Evolutionary conservation across 2,797 vertebrate genomes (phyloP).

Genomic region (Heliangelus exortis): DNA sequence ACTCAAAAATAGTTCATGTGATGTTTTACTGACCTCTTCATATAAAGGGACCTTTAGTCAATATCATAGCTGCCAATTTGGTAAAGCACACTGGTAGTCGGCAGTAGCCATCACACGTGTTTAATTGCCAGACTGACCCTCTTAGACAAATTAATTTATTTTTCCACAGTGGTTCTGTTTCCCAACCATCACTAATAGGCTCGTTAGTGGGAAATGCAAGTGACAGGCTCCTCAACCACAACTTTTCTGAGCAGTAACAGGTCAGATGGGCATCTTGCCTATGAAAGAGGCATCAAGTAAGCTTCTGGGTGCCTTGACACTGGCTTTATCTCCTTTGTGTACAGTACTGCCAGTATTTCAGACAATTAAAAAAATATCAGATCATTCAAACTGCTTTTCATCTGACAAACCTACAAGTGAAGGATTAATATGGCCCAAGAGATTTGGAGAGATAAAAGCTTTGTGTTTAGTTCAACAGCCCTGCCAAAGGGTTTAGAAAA

Average conservation of each 20-base stretch:
- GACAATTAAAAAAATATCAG: background rate
- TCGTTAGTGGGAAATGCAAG: background rate
- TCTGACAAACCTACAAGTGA: slow-evolving; percentile 6
- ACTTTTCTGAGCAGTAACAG: background rate
- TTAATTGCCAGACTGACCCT: background rate
- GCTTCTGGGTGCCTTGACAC: background rate
- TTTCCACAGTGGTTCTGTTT: background rate
- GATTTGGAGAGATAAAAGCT: background rate
- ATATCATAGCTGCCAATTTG: background rate
- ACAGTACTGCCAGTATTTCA: background rate
- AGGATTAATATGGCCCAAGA: background rate
- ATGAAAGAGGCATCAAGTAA: background rate
- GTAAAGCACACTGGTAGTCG: background rate
- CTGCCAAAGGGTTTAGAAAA: slow-evolving; percentile 6
- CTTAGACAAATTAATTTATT: background rate
- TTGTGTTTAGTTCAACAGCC: background rate
- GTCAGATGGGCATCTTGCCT: background rate
- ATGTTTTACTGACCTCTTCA: background rate
- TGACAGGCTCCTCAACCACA: background rate
- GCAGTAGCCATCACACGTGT: background rate
- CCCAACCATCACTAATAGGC: background rate
- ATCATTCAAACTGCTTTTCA: background rate
- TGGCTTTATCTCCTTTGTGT: background rate
- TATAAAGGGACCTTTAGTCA: background rate
- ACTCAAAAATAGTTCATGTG: background rate